A percentile compares a stretch with the other conserved stretches of the same genome.
These are phyloP conservation scores for Drosophila fuyamai DNA, from an alignment of 1,140 invertebrate genomes.

Conservation along the genomic window DNA sequence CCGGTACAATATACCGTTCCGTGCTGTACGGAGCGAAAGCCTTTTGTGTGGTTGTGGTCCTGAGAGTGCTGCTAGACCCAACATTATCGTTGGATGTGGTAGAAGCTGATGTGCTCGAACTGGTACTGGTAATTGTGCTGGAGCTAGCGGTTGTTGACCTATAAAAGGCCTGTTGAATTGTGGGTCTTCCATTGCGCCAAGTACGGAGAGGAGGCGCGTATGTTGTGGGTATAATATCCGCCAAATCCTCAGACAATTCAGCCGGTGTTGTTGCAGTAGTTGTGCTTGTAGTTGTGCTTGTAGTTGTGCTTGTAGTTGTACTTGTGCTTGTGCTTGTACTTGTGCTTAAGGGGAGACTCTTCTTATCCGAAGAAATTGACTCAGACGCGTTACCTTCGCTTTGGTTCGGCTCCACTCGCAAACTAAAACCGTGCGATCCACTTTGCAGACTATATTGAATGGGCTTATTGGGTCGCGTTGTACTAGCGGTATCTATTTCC, in stretches of 20 bases:
- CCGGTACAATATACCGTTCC: conserved; percentile 15
- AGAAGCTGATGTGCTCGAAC: conserved; percentile 10
- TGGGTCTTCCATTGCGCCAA: conserved; percentile 77
- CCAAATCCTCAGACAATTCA: conserved; percentile 25
- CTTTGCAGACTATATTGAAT: conserved; percentile 70
- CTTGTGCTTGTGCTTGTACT: neutral
- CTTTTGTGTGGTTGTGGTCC: conserved; percentile 24
- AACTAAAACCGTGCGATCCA: conserved; percentile 64
- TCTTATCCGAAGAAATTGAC: conserved; percentile 9
- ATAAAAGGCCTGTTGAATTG: conserved; percentile 50
- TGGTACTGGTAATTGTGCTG: conserved; percentile 2
- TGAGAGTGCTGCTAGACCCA: conserved; percentile 13
- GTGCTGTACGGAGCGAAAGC: conserved; percentile 22
- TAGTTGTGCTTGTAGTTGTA: conserved; percentile 20
- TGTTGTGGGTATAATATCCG: conserved; percentile 77
- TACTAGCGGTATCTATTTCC: conserved; percentile 41
- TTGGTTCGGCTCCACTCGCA: conserved; percentile 39
- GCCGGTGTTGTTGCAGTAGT: conserved; percentile 14
- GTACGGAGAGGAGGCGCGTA: conserved; percentile 75
- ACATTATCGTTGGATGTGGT: neutral
- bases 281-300: neutral
- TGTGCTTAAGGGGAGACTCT: conserved; percentile 8
- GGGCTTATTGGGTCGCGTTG: conserved; percentile 42
- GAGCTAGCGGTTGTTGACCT: conserved; percentile 27
- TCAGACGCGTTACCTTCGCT: conserved; percentile 15